Evolutionary conservation across 2,797 vertebrate genomes (phyloP), one percentile per base, ranked within the genome.

Genomic region (Orestias chungarensis): DNA sequence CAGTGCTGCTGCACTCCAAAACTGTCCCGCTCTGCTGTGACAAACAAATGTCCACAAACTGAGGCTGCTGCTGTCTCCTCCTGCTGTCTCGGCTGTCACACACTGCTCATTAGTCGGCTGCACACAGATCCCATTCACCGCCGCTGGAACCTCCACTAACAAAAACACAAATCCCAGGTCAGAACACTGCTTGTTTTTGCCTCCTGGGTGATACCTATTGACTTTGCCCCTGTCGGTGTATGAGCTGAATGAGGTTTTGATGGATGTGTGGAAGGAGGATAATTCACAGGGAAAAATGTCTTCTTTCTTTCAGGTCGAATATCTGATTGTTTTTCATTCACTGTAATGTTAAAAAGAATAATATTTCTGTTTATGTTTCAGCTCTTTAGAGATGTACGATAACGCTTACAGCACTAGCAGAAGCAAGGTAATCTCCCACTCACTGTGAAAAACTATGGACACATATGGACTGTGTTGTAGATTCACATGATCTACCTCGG

Each of bases 331-430:
- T 68, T 52, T 68, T 12, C 54, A 52, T 75, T 66, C 71, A 44
- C 67, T 23, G 9, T 0, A 70, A 5, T 70, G 9, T 10, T 25
- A 35, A 87, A 84, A 90, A 49, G 38, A 1, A 1, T 73, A 3
- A n/a, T 27, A 6, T 27, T 81, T 38, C 72, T 74, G 31, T 87
- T 84, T 89, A 43, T 89, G 70, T 92, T 92, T 75, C 88, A 93
- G 92, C 82, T 91, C 44, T 85, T 88, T 91, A 92, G 92, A 85
- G 92, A 93, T 68, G 73, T 91, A 71, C 90, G 86, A 75, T 93
- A 91, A 78, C 79, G 71, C 57, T 69, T 6, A 46, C 66, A 68
- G 49, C 40, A 25, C n/a, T 9, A 40, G 70, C 33, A 15, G 17
- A 66, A 59, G 20, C 42, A 75, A 68, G 40, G 35, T 70, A 65